Conservation (phyloP, 2,113 vertebrate species). For the Anguilla japonica region DNA sequence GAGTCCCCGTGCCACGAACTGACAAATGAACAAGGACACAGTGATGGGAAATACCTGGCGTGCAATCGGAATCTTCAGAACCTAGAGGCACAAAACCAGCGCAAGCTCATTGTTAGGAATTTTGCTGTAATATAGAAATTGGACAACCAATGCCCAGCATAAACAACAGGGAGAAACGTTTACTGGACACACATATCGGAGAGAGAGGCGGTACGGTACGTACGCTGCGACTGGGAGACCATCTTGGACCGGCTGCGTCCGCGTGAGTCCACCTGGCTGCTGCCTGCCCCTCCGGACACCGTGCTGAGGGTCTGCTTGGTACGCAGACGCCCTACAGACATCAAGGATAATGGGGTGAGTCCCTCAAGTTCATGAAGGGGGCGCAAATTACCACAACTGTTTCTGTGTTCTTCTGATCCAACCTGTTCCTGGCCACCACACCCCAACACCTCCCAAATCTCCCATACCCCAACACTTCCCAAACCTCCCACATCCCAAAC, state of each 20-base stretch:
- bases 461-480: no score
- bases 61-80: conserved; percentile 80
- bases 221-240: conserved; percentile 92
- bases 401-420: background rate
- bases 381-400: background rate
- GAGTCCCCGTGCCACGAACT: background rate
- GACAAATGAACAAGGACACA: conserved; percentile 5
- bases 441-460: background rate
- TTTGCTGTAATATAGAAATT: background rate
- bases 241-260: conserved; percentile 87
- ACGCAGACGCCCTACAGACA: conserved; percentile 79
- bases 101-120: conserved; percentile 24
- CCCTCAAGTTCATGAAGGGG: background rate
- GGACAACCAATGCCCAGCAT: background rate
- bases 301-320: conserved; percentile 69
- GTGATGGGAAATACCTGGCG: conserved; percentile 74
- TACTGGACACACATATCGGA: background rate
- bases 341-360: background rate
- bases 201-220: conserved; percentile 54
- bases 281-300: conserved; percentile 61
- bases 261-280: conserved; percentile 77
- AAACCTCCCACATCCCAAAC: no score
- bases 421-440: background rate
- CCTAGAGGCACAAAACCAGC: conserved; percentile 64
- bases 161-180: background rate